phyloP scores from a whole-genome alignment of 53 echinoderm and acorn worm species.

The Arbacia lixula region DNA sequence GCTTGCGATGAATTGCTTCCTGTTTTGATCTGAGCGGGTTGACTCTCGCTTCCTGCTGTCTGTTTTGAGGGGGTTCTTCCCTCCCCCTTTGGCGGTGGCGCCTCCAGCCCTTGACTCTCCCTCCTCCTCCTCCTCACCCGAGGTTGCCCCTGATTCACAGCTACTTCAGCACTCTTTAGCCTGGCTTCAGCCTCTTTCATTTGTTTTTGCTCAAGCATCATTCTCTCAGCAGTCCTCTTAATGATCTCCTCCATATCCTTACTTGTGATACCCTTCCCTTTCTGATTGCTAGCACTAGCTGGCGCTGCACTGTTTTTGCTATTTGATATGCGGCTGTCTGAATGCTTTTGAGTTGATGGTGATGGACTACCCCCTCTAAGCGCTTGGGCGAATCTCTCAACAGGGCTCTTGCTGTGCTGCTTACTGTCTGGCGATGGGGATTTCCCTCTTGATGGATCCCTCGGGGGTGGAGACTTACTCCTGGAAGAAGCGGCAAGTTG shows the following conservation, averaged over 20 bases:
- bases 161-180: not conserved
- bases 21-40: conserved; percentile 11
- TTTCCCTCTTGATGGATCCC: not conserved
- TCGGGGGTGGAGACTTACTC: not conserved
- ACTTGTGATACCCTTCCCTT: conserved; percentile 8
- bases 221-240: conserved; percentile 23
- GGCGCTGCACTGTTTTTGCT: not conserved
- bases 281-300: not conserved
- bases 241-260: conserved; percentile 48
- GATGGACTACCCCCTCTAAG: conserved; percentile 9
- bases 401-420: conserved; percentile 32
- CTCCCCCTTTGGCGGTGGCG: not conserved
- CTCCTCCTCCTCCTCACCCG: conserved; percentile 10
- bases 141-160: not conserved
- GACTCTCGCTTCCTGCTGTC: conserved; percentile 21
- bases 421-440: not conserved
- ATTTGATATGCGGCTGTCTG: not conserved
- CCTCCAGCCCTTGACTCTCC: conserved; percentile 10
- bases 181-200: conserved; percentile 46
- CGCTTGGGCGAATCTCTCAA: conserved; percentile 46
- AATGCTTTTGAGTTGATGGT: conserved; percentile 10
- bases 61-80: not conserved
- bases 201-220: conserved; percentile 26
- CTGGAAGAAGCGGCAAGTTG: not conserved
- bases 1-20: conserved; percentile 40